Conservation (phyloP, 2,797 vertebrate species). For the Acomys russatus region DNA sequence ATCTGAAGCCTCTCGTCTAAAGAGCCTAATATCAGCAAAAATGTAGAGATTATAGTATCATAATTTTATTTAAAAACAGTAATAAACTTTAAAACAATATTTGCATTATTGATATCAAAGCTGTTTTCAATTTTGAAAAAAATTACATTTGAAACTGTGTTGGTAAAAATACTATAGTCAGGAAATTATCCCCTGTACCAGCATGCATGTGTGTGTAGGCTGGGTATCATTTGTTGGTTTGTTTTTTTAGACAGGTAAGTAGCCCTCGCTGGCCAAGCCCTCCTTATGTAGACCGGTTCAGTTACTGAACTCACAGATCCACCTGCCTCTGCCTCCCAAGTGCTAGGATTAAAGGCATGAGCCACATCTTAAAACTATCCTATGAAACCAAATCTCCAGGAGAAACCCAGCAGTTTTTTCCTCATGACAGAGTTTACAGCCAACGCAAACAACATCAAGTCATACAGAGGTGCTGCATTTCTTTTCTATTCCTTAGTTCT, state of each 20-base stretch:
- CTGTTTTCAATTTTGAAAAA: constrained; percentile 47
- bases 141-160: constrained; percentile 46
- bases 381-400: constrained; percentile 28
- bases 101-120: constrained; percentile 34
- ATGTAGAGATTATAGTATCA: constrained; percentile 78
- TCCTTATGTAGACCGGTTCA: not conserved
- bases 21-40: constrained; percentile 89
- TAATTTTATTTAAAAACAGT: constrained; percentile 51
- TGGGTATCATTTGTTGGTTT: not conserved
- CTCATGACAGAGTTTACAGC: constrained; percentile 9
- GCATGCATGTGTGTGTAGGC: not conserved
- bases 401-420: constrained; percentile 38
- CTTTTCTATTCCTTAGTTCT: constrained; percentile 1
- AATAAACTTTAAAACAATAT: constrained; percentile 58
- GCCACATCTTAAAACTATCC: not conserved
- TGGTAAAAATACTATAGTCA: constrained; percentile 42
- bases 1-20: constrained; percentile 90
- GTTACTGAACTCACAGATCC: not conserved
- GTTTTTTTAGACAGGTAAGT: not conserved
- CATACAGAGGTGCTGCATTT: not conserved
- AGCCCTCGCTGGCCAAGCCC: not conserved
- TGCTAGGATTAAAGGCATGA: not conserved
- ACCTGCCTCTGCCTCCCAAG: not conserved
- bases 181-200: not conserved
- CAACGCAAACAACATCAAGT: constrained; percentile 34